These are phyloP conservation scores for Neelides sp. DNA, from an alignment of 1,140 invertebrate genomes.

Conservation along the genomic window DNA sequence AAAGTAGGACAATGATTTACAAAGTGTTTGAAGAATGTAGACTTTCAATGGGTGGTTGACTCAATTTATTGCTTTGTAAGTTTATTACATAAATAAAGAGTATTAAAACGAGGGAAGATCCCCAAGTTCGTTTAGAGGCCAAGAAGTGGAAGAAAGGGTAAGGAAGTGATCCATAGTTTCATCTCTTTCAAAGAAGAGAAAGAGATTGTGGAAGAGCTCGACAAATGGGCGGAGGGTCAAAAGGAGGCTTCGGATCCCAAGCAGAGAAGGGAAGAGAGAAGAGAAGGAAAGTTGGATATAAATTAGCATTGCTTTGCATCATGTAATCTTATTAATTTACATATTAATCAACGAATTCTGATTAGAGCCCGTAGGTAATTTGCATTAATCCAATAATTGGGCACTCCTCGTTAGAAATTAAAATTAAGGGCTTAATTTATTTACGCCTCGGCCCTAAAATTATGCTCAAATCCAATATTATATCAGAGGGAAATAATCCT, in stretches of 20 bases:
- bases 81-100: not conserved
- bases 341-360: slow-evolving; percentile 96
- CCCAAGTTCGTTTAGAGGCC: not conserved
- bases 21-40: too few species aligned
- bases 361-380: slow-evolving; percentile 61
- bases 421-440: slow-evolving; percentile 56
- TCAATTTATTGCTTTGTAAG: too few species aligned
- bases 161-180: slow-evolving; percentile 4
- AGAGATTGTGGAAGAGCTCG: slow-evolving; percentile 14
- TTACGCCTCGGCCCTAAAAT: slow-evolving; percentile 27
- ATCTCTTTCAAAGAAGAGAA: slow-evolving; percentile 7
- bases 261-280: slow-evolving; percentile 19
- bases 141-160: not conserved
- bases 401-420: slow-evolving; percentile 82
- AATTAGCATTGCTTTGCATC: slow-evolving; percentile 34
- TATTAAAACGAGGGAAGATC: not conserved
- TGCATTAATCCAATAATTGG: slow-evolving; percentile 88
- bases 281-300: slow-evolving; percentile 31
- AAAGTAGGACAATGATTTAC: too few species aligned
- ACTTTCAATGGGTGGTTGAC: too few species aligned
- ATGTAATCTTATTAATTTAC: slow-evolving; percentile 93
- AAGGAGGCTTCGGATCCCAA: slow-evolving; percentile 19
- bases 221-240: slow-evolving; percentile 11
- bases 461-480: slow-evolving; percentile 25
- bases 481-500: slow-evolving; percentile 8